Evolutionary conservation across 2,888 invertebrate genomes (phyloP), one percentile per base, ranked within the genome.

Genomic region (Brachyopa scutellaris): DNA sequence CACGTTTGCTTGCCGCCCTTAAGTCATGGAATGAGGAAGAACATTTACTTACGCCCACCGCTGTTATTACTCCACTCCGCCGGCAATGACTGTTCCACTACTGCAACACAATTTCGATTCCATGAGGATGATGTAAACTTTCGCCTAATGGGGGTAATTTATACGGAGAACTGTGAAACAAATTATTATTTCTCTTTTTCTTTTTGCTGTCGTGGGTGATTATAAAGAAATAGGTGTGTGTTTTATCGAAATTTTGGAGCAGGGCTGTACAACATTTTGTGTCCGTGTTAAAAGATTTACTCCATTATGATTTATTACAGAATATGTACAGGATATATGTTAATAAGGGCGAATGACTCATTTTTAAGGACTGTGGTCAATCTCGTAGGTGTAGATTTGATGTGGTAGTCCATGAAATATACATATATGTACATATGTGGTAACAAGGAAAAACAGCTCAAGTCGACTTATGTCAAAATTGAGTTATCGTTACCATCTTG

Each of bases 111-210:
- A 7, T 73, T 72, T 62, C 26, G 33, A 59, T 53, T 62, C 21
- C 61, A 42, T 33, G 72, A 51, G 72, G 53, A 55, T 73, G 73
- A 73, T 73, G 62, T 47, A 62, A 62, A 73, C 73, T 55, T 64
- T 73, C 55, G 45, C 45, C 47, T 55, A 38, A 47, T 64, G 73
- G 62, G 62, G 53, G 31, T 62, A 72, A 73, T 47, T 64, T 62
- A 64, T 55, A 19, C 53, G 23, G 17, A 36, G 45, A 62, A 36
- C 29, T 13, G 62, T 38, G 53, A 33, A 42, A 15, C 40, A 33
- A 21, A n/a, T 13, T 23, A 9, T 23, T 47, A 13, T 47, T 40
- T 7, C n/a, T 42, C 9, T 29, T 40, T 23, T 19, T 36, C 31
- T 49, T 59, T 49, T 26, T 26, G 3, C 26, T 33, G 21, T 38